These are phyloP conservation scores for Scomber scombrus DNA, from an alignment of 2,113 vertebrate genomes.

Conservation along the genomic window DNA sequence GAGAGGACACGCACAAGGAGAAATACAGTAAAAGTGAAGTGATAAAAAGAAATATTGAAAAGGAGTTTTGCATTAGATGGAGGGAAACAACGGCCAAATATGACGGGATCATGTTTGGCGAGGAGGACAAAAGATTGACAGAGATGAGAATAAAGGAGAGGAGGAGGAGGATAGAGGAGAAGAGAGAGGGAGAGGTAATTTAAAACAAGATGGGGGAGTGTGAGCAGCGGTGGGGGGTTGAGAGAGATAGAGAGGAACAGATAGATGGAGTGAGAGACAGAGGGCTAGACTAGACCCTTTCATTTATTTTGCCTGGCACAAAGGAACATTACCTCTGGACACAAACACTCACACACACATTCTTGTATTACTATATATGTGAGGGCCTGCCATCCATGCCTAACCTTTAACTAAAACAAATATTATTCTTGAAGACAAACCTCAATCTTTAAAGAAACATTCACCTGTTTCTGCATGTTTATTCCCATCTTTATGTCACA, in stretches of 20 bases:
- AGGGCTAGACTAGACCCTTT: slow-evolving; percentile 16
- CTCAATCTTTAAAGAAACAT: neutral
- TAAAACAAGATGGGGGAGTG: slow-evolving; percentile 19
- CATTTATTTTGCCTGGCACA: slow-evolving; percentile 52
- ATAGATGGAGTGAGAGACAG: slow-evolving; percentile 2
- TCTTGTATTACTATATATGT: slow-evolving; percentile 4
- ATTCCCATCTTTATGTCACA: too few relatives aligned
- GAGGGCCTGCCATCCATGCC: neutral
- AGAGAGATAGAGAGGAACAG: neutral
- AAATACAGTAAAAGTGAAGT: neutral
- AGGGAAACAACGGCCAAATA: neutral
- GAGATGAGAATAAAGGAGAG: slow-evolving; percentile 13
- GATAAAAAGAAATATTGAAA: neutral
- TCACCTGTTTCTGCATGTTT: neutral
- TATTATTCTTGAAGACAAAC: neutral
- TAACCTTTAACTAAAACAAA: neutral
- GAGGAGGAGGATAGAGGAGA: slow-evolving; percentile 5
- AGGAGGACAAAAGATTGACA: slow-evolving; percentile 31
- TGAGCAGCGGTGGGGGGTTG: neutral
- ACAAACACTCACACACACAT: slow-evolving; percentile 17
- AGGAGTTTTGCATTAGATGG: neutral
- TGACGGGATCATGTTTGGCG: neutral
- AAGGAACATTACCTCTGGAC: slow-evolving; percentile 45
- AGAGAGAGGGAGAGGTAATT: slow-evolving; percentile 28
- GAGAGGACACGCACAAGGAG: neutral